Evolutionary conservation across 2,797 vertebrate genomes (phyloP).

Genomic region (Acanthiza pusilla): DNA sequence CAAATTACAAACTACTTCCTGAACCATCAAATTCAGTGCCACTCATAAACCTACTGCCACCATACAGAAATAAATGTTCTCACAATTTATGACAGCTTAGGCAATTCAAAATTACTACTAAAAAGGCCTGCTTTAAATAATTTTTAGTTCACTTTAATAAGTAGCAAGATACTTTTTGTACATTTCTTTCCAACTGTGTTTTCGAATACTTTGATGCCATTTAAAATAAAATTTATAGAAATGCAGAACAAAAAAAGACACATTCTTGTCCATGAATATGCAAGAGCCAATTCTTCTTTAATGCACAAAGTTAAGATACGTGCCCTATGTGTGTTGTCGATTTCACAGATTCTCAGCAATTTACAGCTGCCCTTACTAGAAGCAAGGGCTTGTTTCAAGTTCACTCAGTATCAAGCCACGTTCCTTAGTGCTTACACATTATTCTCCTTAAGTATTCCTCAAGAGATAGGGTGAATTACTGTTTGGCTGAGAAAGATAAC

Average conservation of each 20-base stretch:
- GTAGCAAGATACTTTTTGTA: background rate
- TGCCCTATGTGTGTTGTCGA: background rate
- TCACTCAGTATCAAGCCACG: background rate
- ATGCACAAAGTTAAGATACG: background rate
- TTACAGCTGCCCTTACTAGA: background rate
- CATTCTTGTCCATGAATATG: background rate
- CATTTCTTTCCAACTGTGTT: background rate
- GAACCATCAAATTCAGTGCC: background rate
- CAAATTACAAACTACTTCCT: background rate
- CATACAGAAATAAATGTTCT: background rate
- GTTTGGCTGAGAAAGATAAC: background rate
- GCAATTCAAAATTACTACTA: background rate
- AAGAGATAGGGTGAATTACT: background rate
- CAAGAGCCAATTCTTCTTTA: background rate
- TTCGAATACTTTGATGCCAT: background rate
- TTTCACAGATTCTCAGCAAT: background rate
- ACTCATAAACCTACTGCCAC: background rate
- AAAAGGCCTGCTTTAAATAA: background rate
- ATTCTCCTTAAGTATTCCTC: background rate
- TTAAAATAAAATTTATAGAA: background rate
- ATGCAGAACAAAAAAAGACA: background rate
- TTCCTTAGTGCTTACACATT: background rate
- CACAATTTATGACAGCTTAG: background rate
- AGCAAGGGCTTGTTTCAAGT: background rate
- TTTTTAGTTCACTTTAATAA: background rate